These are phyloP conservation scores for Oreochromis aureus DNA, from an alignment of 2,113 vertebrate species.

Conservation along the genomic window DNA sequence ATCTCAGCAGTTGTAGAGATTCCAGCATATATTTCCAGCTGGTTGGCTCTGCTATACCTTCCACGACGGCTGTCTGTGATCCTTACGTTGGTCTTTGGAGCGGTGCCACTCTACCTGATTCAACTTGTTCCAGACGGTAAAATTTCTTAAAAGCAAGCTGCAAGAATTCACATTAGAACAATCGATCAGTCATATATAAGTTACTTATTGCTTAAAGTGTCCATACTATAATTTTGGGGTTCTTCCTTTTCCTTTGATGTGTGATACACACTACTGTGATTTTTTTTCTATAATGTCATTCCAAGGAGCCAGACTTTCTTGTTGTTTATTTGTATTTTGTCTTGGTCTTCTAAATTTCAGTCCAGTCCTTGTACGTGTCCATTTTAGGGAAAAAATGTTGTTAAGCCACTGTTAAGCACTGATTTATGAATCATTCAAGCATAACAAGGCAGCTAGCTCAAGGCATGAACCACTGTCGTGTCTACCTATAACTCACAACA, in stretches of 20 bases:
- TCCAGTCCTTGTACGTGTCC: not conserved
- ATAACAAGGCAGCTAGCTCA: not conserved
- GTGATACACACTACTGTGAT: not conserved
- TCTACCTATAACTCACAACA: not conserved
- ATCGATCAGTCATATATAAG: not conserved
- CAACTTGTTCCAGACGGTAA: conserved; percentile 71
- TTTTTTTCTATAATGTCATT: not conserved
- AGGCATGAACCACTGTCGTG: not conserved
- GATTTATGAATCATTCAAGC: not conserved
- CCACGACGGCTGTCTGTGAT: conserved; percentile 74
- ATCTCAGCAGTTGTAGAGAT: conserved; percentile 78
- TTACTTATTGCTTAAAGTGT: not conserved
- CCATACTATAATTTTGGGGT: not conserved
- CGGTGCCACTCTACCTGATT: conserved; percentile 76
- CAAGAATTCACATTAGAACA: not conserved
- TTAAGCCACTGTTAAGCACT: not conserved
- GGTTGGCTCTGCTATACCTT: conserved; percentile 73
- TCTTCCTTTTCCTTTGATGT: not conserved
- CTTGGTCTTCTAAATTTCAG: not conserved
- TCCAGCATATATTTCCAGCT: conserved; percentile 76
- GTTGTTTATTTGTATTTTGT: not conserved
- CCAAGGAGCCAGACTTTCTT: not conserved
- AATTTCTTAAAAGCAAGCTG: not conserved
- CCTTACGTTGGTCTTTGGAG: conserved; percentile 69
- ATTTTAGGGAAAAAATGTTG: not conserved